Conservation (phyloP, 92 coral and sea anemone species). For the Umimayanthus chanpuru region DNA sequence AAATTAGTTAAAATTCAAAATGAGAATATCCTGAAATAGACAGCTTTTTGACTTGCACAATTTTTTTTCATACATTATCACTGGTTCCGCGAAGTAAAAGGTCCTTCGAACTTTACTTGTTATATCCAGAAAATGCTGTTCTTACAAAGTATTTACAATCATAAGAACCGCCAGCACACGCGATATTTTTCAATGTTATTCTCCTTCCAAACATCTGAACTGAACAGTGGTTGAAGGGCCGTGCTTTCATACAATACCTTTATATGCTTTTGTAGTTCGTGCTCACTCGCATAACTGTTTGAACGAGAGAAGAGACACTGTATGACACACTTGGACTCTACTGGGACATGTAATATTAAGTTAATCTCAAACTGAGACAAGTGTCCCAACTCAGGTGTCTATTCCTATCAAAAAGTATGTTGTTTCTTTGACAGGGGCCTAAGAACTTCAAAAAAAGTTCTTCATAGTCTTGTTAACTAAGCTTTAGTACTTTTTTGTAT, state of each 20-base stretch:
- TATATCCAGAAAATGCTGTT: conserved; percentile 6
- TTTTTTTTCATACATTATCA: neutral
- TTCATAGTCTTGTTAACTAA: neutral
- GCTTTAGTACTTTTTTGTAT: too few relatives aligned
- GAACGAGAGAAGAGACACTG: conserved; percentile 91
- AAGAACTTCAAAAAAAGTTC: neutral
- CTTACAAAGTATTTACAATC: neutral
- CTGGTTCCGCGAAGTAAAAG: neutral
- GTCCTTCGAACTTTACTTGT: neutral
- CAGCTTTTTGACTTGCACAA: neutral
- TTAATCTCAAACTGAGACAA: conserved; percentile 24
- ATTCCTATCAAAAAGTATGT: neutral
- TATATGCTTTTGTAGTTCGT: conserved; percentile 87
- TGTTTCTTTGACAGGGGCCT: neutral
- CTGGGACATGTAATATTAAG: conserved; percentile 39
- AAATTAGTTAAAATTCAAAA: conserved; percentile 12
- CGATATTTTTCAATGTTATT: neutral
- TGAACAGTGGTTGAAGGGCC: conserved; percentile 32
- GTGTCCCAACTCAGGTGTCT: neutral
- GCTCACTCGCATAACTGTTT: conserved; percentile 95
- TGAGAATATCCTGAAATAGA: neutral
- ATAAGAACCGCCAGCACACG: conserved; percentile 16
- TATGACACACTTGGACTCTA: conserved; percentile 79
- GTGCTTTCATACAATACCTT: conserved; percentile 89
- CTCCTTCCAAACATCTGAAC: conserved; percentile 7